A percentile compares a stretch with the other conserved stretches of the same genome.
Conservation (phyloP, 2,888 invertebrate genomes). For the Tromatobia lineatoria region DNA sequence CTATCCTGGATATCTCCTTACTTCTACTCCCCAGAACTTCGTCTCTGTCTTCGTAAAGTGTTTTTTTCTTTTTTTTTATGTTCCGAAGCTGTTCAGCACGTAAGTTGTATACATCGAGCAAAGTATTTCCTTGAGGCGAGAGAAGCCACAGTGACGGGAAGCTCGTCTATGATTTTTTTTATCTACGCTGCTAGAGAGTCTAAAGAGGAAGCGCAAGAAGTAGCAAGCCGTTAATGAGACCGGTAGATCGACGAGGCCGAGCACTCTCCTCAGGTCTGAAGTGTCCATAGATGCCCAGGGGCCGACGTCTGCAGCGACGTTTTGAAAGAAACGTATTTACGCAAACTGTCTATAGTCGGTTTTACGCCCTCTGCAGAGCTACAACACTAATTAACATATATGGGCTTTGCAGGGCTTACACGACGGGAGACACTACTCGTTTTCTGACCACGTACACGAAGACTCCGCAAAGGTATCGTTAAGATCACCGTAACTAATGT, state of each 20-base stretch:
- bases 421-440: background rate
- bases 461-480: too few relatives aligned
- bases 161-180: conserved; percentile 21
- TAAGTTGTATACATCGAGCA: too few relatives aligned
- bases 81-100: background rate
- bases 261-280: conserved; percentile 8
- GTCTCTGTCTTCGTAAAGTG: conserved; percentile 2
- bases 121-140: conserved; percentile 10
- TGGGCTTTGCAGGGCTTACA: conserved; percentile 6
- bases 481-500: too few relatives aligned
- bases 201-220: conserved; percentile 22
- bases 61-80: background rate
- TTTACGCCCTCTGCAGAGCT: conserved; percentile 10
- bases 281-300: conserved; percentile 10
- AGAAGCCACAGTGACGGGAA: conserved; percentile 2
- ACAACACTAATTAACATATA: conserved; percentile 49
- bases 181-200: background rate
- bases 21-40: conserved; percentile 48
- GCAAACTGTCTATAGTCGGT: conserved; percentile 3
- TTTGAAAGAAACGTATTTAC: conserved; percentile 1
- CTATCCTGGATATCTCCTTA: conserved; percentile 61
- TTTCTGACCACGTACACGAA: background rate
- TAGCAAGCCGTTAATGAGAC: conserved; percentile 54
- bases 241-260: conserved; percentile 28
- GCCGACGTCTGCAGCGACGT: conserved; percentile 9